Evolutionary conservation across 30 jellyfish, hydroid and myxozoan genomes (phyloP).

Genomic region (Hydractinia echinata): DNA sequence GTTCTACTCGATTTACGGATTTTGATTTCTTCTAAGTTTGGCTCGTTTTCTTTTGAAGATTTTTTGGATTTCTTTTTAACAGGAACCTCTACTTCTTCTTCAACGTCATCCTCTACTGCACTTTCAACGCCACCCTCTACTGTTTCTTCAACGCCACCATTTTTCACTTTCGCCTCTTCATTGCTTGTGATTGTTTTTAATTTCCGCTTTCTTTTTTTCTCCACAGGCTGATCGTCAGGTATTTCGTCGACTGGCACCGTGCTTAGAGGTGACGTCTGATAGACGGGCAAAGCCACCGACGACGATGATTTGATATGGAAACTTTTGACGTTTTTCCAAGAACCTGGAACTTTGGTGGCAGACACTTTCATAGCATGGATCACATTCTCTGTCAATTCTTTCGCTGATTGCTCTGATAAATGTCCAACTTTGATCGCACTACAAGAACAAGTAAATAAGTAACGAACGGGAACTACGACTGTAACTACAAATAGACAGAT

Average conservation of each 20-base stretch:
- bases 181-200: background rate
- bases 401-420: slow-evolving; percentile 47
- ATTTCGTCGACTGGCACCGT: background rate
- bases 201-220: background rate
- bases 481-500: too few species aligned
- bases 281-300: slow-evolving; percentile 82
- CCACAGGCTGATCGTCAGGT: background rate
- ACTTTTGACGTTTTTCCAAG: slow-evolving; percentile 76
- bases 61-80: too few species aligned
- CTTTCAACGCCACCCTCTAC: too few species aligned
- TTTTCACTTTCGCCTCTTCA: background rate
- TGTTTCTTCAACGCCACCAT: too few species aligned
- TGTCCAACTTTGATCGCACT: slow-evolving; percentile 77
- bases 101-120: too few species aligned
- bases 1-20: too few species aligned
- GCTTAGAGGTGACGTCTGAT: slow-evolving; percentile 60
- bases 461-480: too few species aligned
- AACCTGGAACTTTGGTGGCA: slow-evolving; percentile 73
- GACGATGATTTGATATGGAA: slow-evolving; percentile 72
- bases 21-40: too few species aligned
- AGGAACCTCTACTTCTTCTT: too few species aligned
- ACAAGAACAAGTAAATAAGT: background rate
- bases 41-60: too few species aligned
- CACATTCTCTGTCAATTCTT: slow-evolving; percentile 60
- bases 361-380: slow-evolving; percentile 35